Evolutionary conservation across 1,140 invertebrate genomes (phyloP).

Genomic region (Episyrphus balteatus): DNA sequence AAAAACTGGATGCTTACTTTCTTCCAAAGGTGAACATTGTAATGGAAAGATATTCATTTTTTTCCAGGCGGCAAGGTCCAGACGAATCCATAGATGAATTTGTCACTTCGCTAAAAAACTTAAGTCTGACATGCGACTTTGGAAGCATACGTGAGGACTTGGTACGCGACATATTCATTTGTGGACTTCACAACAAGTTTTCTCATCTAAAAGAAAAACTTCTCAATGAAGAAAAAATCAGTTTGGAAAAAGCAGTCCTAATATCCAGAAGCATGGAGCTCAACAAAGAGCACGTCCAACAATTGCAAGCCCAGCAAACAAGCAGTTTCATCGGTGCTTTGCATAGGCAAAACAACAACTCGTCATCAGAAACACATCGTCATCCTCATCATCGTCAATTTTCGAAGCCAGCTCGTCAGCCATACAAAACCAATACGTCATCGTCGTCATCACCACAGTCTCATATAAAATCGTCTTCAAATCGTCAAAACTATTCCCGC

Average conservation of each 20-base stretch:
- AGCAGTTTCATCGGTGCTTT: no score
- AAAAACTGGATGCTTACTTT: constrained; percentile 10
- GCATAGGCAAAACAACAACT: no score
- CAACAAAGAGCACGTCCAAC: background rate
- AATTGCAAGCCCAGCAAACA: no score
- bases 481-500: no score
- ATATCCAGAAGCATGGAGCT: constrained; percentile 3
- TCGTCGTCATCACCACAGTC: no score
- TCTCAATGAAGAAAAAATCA: constrained; percentile 3
- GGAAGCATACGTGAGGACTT: constrained; percentile 8
- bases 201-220: constrained; percentile 1
- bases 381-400: no score
- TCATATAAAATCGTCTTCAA: no score
- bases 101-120: constrained; percentile 8
- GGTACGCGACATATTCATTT: constrained; percentile 10
- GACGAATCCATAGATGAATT: constrained; percentile 10
- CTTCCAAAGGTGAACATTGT: constrained; percentile 11
- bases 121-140: constrained; percentile 13
- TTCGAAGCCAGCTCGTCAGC: no score
- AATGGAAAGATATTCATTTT: constrained; percentile 11
- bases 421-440: no score
- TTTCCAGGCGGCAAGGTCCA: constrained; percentile 9
- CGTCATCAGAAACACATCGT: no score
- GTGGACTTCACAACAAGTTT: constrained; percentile 4
- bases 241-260: constrained; percentile 1